These are phyloP conservation scores for Kryptolebias marmoratus DNA, from an alignment of 2,113 vertebrate genomes.

Conservation along the genomic window DNA sequence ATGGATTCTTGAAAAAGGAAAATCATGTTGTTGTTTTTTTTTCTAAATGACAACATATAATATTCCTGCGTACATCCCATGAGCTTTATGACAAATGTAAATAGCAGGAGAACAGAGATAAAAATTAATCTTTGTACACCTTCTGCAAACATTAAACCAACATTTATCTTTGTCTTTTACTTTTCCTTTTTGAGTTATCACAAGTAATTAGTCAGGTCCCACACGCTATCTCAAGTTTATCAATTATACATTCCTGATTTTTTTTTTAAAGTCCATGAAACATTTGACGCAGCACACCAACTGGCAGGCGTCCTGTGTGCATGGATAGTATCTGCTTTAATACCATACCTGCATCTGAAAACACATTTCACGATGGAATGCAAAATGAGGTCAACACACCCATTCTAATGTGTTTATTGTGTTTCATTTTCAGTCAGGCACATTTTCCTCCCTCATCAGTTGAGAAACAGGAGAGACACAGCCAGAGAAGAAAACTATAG, in stretches of 20 bases:
- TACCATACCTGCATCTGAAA: slow-evolving; percentile 17
- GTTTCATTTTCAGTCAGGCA: slow-evolving; percentile 62
- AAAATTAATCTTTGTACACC: slow-evolving; percentile 5
- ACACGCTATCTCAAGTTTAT: slow-evolving; percentile 44
- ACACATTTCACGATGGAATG: slow-evolving; percentile 54
- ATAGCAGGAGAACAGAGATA: background rate
- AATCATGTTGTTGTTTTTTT: no score
- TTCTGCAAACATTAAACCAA: slow-evolving; percentile 10
- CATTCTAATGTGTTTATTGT: slow-evolving; percentile 69
- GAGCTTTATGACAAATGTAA: background rate
- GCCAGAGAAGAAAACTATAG: slow-evolving; percentile 16
- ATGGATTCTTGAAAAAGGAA: no score
- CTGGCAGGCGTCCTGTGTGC: slow-evolving; percentile 3
- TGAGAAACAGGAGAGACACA: slow-evolving; percentile 38
- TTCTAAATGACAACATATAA: no score
- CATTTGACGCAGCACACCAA: slow-evolving; percentile 14
- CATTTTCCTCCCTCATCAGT: slow-evolving; percentile 45
- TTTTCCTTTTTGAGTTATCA: slow-evolving; percentile 12
- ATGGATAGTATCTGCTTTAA: slow-evolving; percentile 17
- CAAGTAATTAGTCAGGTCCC: slow-evolving; percentile 55
- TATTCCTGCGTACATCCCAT: background rate
- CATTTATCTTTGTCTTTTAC: slow-evolving; percentile 35
- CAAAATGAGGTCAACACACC: slow-evolving; percentile 64
- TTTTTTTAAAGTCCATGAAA: background rate
- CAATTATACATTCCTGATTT: slow-evolving; percentile 42